Evolutionary conservation across 2,797 vertebrate species (phyloP), one percentile per base, ranked within the genome.

Genomic region (Molossus molossus): DNA sequence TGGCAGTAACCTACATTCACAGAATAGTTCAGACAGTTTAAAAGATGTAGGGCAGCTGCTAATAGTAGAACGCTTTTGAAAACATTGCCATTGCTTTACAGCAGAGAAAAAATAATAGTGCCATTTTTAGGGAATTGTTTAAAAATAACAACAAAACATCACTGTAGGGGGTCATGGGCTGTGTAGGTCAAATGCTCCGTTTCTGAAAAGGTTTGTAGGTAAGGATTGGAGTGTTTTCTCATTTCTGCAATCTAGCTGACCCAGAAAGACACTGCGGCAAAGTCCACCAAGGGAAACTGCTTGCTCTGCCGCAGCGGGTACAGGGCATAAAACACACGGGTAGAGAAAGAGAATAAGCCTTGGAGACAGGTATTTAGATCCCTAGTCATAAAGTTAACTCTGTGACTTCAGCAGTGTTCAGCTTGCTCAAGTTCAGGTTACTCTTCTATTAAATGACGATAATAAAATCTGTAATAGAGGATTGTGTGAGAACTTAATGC

Each of bases 171-270:
- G 40, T 33, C 21, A 5, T 45, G 55, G 33, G 17, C 55, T 83
- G 12, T 48, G 18, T 88, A 76, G 93, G 73, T 53, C 69, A 62
- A 76, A 80, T 20, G 70, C 50, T 81, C 86, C 70, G 20, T 70
- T 97, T 95, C 86, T 84, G 69, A 87, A 95, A 93, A 90, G 77
- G 55, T 92, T 92, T 96, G 77, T 93, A 92, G 86, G 87, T 80
- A 76, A 95, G 69, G 65, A 21, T 69, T 27, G 95, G 90, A 62
- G 25, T 18, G 48, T 40, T 53, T n/a, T 72, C 81, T 80, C 27
- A 2, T 92, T 93, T 95, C 77, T 80, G 20, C 92, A 97, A 88
- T 88, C 33, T 50, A 62, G 17, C 27, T 92, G 92, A 96, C 95
- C 92, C 94, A 95, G 77, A 96, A 93, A 95, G 77, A 87, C 45